Conservation (phyloP, 2,888 invertebrate species). For the Neoitamus cyanurus region DNA sequence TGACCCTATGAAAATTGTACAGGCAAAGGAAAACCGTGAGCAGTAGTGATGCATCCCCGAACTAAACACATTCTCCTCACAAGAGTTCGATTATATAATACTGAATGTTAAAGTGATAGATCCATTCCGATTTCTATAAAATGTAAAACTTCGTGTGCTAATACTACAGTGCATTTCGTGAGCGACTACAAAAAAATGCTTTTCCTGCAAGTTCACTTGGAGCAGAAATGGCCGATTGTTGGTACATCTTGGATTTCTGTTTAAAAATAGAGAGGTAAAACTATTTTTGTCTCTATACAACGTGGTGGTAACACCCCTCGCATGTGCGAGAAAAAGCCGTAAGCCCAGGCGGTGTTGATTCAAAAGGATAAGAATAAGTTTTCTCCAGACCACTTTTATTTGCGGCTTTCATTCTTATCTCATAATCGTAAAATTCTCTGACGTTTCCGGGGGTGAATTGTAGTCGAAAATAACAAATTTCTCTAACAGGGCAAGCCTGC, state of each 20-base stretch:
- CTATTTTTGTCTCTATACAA: neutral
- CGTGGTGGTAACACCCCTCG: neutral
- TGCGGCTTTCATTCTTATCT: neutral
- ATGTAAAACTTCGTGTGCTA: neutral
- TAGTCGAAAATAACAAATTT: neutral
- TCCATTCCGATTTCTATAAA: neutral
- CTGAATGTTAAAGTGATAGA: neutral
- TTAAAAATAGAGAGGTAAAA: slow-evolving; percentile 25
- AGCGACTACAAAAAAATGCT: neutral
- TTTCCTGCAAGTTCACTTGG: neutral
- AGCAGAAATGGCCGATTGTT: neutral
- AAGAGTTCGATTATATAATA: neutral
- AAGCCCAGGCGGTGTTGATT: neutral
- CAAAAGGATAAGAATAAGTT: neutral
- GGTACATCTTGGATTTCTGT: neutral
- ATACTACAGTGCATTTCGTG: neutral
- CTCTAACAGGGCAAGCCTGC: neutral
- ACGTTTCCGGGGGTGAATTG: neutral
- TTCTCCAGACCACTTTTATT: neutral
- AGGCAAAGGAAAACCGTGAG: neutral
- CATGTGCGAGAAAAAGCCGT: neutral
- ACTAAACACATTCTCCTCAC: neutral
- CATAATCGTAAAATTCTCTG: neutral
- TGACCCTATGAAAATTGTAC: neutral
- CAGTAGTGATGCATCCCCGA: slow-evolving; percentile 5